Percentiles rank a stretch among this genome's conserved stretches.
These are phyloP conservation scores for Lynx canadensis DNA, from an alignment of 2,113 vertebrate genomes.

Conservation along the genomic window DNA sequence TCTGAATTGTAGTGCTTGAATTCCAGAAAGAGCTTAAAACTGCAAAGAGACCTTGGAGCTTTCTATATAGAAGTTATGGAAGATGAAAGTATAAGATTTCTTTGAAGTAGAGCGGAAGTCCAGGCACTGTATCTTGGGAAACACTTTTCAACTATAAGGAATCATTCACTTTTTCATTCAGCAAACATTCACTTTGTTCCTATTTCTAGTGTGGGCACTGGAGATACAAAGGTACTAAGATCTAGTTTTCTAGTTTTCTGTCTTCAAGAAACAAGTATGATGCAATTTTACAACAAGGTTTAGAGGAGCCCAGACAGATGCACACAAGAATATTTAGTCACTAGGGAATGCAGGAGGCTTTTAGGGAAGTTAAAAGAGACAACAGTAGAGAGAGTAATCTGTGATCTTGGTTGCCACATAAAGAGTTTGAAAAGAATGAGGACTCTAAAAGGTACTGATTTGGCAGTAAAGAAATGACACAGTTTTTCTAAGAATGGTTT, in stretches of 20 bases:
- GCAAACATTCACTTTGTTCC: not conserved
- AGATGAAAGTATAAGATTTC: conserved; percentile 35
- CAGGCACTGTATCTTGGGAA: conserved; percentile 4
- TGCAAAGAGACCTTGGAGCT: not conserved
- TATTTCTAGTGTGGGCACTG: not conserved
- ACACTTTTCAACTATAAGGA: conserved; percentile 15
- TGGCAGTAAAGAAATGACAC: not conserved
- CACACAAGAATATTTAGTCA: not conserved
- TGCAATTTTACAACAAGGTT: not conserved
- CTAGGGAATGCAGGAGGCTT: not conserved
- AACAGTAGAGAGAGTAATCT: not conserved
- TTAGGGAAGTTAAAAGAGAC: not conserved
- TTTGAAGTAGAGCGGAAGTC: conserved; percentile 24
- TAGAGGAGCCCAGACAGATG: not conserved
- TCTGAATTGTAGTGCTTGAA: not conserved
- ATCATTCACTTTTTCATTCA: not conserved
- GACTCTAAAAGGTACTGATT: not conserved
- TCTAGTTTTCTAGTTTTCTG: not conserved
- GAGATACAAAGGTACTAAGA: not conserved
- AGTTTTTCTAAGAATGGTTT: not conserved
- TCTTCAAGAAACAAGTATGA: not conserved
- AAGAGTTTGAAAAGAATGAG: conserved; percentile 15
- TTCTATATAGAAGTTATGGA: not conserved
- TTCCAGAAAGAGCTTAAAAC: conserved; percentile 17
- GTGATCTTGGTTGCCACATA: not conserved